These are phyloP conservation scores for Platalea minor DNA, from an alignment of 2,797 vertebrate species.

Conservation along the genomic window DNA sequence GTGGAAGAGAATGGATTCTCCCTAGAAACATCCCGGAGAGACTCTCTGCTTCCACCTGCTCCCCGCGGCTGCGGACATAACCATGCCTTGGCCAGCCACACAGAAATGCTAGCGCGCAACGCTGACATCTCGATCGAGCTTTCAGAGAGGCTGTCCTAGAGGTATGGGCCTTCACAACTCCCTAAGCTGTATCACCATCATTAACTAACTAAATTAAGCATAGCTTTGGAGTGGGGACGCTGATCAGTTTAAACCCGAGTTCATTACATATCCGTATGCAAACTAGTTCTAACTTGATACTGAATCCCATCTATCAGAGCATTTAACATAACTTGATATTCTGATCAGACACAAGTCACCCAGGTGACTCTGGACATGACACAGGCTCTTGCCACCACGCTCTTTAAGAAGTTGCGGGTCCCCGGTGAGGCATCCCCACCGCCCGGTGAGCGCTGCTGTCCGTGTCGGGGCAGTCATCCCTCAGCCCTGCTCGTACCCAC, in stretches of 20 bases:
- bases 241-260: neutral
- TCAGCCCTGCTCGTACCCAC: neutral
- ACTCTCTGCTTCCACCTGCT: neutral
- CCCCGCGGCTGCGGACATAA: fast-evolving
- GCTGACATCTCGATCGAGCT: fast-evolving
- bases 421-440: neutral
- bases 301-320: neutral
- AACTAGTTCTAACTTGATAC: neutral
- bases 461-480: fast-evolving
- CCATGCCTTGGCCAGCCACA: neutral
- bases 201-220: neutral
- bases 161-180: neutral
- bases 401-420: neutral
- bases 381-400: neutral
- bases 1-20: neutral
- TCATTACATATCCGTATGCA: neutral
- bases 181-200: neutral
- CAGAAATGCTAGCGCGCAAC: neutral
- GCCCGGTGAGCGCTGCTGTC: neutral
- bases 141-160: neutral
- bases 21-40: neutral
- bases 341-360: neutral
- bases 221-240: neutral
- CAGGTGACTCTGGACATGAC: neutral
- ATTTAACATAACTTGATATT: neutral